These are phyloP conservation scores for Phaetusa simplex DNA, from an alignment of 2,113 vertebrate genomes.

Conservation along the genomic window DNA sequence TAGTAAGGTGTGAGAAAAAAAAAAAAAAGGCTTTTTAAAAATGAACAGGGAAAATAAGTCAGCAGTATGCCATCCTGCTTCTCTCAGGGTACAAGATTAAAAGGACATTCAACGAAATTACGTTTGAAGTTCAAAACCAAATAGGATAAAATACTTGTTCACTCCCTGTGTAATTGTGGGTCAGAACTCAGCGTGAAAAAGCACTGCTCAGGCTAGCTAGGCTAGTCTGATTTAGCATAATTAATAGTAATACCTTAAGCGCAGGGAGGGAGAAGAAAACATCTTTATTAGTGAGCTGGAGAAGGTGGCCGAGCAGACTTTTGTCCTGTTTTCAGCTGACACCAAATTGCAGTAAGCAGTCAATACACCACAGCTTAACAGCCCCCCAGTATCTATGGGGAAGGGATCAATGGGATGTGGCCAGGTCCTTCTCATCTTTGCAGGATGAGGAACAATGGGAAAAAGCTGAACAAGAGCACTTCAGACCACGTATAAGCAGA, in stretches of 20 bases:
- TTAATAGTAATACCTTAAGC: neutral
- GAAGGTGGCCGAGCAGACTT: neutral
- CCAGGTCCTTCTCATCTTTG: fast-evolving
- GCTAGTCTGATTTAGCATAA: neutral
- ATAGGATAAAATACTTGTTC: neutral
- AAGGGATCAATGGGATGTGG: neutral
- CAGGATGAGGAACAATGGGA: neutral
- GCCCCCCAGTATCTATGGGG: too few relatives aligned
- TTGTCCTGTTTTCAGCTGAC: neutral
- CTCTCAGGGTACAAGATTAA: neutral
- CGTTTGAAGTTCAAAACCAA: neutral
- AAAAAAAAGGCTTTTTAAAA: neutral
- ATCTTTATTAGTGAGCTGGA: neutral
- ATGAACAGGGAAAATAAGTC: neutral
- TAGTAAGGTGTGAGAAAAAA: neutral
- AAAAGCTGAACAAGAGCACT: neutral
- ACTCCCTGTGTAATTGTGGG: neutral
- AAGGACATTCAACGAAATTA: neutral
- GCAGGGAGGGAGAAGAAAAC: neutral
- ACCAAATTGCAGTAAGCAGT: neutral
- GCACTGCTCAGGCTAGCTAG: neutral
- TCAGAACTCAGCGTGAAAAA: neutral
- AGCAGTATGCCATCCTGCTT: neutral
- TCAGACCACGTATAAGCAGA: neutral
- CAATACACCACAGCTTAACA: neutral